Base-by-base conservation (phyloP, 2,888 invertebrate species). In the Hyppa rectilinea region DNA sequence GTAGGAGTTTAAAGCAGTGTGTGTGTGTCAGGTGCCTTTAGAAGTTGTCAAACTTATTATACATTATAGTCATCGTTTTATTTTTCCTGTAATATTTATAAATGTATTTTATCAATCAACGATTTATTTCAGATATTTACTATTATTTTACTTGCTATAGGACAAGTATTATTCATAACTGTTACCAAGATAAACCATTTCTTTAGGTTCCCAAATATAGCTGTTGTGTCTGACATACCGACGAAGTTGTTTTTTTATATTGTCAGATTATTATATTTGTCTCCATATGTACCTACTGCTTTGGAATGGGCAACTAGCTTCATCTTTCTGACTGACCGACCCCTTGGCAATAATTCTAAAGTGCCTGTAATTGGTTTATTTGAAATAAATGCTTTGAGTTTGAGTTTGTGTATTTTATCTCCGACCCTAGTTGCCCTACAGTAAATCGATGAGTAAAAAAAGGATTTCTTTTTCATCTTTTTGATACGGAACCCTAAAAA, bases 401-500 rank as follows among this genome's bases (percentile, higher is more conserved):
- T n/a, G n/a, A n/a, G n/a, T 53, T 31, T 52, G n/a, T n/a, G 4
- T 34, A n/a, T 55, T 14, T n/a, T 31, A n/a, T 31, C 4, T 34
- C 12, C 3, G 29, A 2, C 5, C 1, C 31, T 12, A 53, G 6
- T 23, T 55, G 9, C 9, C 34, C 9, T 9, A 23, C 4, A 34
- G n/a, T 14, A 34, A 31, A 31, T 20, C 6, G 2, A 29, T 50
- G 17, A 20, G 26, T 50, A 5, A 17, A n/a, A 29, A 10, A 10
- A 29, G 10, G 20, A 20, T 31, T 14, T 10, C 2, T 38, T 26
- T 29, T 29, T 34, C 14, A 14, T 4, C 0, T 14, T 29, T 40
- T 36, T 12, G 10, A 1, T 10, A 40, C 7, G 49, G 64, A 49
- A 50, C 75, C 49, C 49, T 49, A 72, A 79, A 68, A 40, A 50